A percentile compares a stretch with the other conserved stretches of the same genome.
Conservation (phyloP, 1,140 invertebrate genomes). For the Polypedilum pembai region DNA sequence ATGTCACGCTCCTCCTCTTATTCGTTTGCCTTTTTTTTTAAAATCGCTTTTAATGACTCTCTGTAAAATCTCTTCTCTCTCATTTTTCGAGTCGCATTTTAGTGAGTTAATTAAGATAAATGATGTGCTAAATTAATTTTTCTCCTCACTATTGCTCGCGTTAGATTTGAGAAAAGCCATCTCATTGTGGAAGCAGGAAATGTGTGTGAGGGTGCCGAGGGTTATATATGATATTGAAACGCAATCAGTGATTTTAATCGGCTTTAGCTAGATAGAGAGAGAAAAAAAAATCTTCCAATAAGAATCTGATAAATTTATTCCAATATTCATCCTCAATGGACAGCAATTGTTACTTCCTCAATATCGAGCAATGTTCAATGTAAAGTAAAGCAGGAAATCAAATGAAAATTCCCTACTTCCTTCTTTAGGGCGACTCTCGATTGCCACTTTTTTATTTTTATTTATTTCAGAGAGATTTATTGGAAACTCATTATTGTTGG, state of each 20-base stretch:
- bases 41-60: constrained; percentile 20
- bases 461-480: no score
- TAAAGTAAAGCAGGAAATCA: no score
- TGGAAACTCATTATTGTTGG: no score
- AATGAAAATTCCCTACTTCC: no score
- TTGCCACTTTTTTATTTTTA: no score
- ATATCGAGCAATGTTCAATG: no score
- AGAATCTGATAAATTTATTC: constrained; percentile 5
- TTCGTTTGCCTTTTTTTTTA: neutral
- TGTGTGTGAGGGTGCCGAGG: neutral
- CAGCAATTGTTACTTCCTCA: neutral
- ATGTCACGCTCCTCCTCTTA: constrained; percentile 1
- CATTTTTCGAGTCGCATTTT: neutral
- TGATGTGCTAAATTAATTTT: constrained; percentile 26
- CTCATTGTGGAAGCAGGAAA: constrained; percentile 10
- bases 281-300: neutral
- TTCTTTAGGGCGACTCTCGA: no score
- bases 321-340: neutral
- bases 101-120: constrained; percentile 26
- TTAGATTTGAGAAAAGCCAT: neutral
- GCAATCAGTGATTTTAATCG: constrained; percentile 9
- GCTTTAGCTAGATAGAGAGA: neutral
- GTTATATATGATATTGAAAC: neutral
- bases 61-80: neutral
- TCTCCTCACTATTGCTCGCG: neutral